Conservation (phyloP, 2,113 vertebrate genomes). For the Mastomys natalensis region DNA sequence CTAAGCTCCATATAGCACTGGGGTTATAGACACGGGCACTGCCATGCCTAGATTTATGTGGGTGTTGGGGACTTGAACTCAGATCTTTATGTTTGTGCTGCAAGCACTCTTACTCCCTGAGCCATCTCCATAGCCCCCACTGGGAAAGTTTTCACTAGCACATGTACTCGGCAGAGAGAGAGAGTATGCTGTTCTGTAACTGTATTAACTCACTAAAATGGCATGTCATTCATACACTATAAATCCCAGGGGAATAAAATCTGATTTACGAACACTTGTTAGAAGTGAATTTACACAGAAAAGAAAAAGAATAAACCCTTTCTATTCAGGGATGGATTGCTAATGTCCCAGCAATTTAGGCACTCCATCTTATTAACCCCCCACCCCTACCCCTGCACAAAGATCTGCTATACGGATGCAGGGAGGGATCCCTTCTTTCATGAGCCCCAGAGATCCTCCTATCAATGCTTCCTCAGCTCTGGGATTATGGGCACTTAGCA, state of each 20-base stretch:
- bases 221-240: constrained; percentile 69
- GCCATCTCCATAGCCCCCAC: background rate
- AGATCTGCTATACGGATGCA: accelerated
- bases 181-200: constrained; percentile 64
- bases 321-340: constrained; percentile 76
- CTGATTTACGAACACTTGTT: constrained; percentile 84
- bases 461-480: too few relatives aligned
- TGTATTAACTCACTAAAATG: constrained; percentile 79
- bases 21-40: background rate
- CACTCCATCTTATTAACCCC: constrained; percentile 63
- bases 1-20: background rate
- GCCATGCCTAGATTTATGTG: background rate
- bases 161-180: constrained; percentile 8
- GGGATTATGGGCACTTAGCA: background rate
- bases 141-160: background rate
- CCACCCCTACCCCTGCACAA: background rate
- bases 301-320: constrained; percentile 78
- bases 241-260: constrained; percentile 80
- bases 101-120: background rate
- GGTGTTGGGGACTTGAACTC: background rate
- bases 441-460: background rate
- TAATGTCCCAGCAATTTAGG: background rate
- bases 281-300: constrained; percentile 85
- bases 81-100: background rate
- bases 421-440: background rate